These are phyloP conservation scores for Byasa hedistus DNA, from an alignment of 2,888 invertebrate genomes.

Conservation along the genomic window DNA sequence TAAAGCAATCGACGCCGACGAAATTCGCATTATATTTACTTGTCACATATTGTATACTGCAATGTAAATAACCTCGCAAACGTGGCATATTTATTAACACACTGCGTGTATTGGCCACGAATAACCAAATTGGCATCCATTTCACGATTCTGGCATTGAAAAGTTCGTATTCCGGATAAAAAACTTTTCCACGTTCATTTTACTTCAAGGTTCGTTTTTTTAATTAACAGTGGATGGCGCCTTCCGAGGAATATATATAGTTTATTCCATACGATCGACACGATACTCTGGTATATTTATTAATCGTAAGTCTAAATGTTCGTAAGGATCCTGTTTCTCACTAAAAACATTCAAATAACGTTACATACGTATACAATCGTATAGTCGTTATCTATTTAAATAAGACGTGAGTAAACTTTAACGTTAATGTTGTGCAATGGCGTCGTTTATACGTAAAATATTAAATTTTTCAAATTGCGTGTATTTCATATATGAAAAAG, in stretches of 20 bases:
- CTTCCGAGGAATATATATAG: not conserved
- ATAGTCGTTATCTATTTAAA: no score
- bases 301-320: no score
- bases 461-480: no score
- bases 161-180: slow-evolving; percentile 16
- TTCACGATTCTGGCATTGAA: slow-evolving; percentile 18
- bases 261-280: no score
- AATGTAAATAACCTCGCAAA: not conserved
- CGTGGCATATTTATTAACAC: slow-evolving; percentile 17
- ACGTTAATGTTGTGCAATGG: no score
- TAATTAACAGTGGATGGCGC: not conserved
- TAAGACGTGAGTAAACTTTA: no score
- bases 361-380: no score
- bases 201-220: slow-evolving; percentile 13
- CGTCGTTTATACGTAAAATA: no score
- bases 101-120: slow-evolving; percentile 4
- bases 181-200: slow-evolving; percentile 11
- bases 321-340: no score
- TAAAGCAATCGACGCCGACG: not conserved
- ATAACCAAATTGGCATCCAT: slow-evolving; percentile 14
- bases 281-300: no score
- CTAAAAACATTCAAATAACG: no score
- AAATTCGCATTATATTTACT: slow-evolving; percentile 7
- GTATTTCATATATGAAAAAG: no score
- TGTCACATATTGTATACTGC: slow-evolving; percentile 1